Evolutionary conservation across 2,888 invertebrate species (phyloP).

Genomic region (Plusia festucae): DNA sequence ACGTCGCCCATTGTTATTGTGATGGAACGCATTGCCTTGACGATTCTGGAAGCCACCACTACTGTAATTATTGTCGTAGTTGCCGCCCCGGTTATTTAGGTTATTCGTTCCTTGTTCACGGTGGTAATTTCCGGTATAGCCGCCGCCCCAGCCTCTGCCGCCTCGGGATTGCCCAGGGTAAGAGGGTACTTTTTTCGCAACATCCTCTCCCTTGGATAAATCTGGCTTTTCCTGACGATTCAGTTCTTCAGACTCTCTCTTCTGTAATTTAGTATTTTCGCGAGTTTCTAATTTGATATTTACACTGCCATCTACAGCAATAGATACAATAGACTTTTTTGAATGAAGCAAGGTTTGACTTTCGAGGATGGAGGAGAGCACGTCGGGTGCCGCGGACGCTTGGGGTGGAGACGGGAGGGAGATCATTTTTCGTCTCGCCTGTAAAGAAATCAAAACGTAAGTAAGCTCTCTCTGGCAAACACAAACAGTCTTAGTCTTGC

Average conservation of each 20-base stretch:
- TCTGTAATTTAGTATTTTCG: slow-evolving; percentile 19
- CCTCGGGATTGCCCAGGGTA: slow-evolving; percentile 90
- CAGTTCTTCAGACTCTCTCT: slow-evolving; percentile 23
- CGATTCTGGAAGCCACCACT: slow-evolving; percentile 58
- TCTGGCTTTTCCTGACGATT: slow-evolving; percentile 63
- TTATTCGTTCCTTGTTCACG: slow-evolving; percentile 85
- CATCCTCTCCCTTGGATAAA: slow-evolving; percentile 66
- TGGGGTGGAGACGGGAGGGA: slow-evolving; percentile 78
- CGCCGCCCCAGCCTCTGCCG: slow-evolving; percentile 83
- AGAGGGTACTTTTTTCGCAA: slow-evolving; percentile 89
- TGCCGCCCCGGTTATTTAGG: slow-evolving; percentile 83
- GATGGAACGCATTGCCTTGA: slow-evolving; percentile 57
- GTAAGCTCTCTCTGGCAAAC: background rate
- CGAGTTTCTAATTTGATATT: slow-evolving; percentile 80
- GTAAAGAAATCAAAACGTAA: slow-evolving; percentile 42
- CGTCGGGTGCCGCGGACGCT: slow-evolving; percentile 87
- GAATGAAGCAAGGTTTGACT: slow-evolving; percentile 92
- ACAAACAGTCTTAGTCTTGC: background rate
- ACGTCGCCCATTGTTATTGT: slow-evolving; percentile 62
- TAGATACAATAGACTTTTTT: slow-evolving; percentile 88
- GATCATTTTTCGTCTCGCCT: slow-evolving; percentile 87
- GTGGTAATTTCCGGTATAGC: slow-evolving; percentile 71
- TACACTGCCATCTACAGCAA: slow-evolving; percentile 91
- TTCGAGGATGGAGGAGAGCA: slow-evolving; percentile 92
- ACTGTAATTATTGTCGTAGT: slow-evolving; percentile 75